These are phyloP conservation scores for Mirounga angustirostris DNA, from an alignment of 2,113 vertebrate genomes.

Conservation along the genomic window DNA sequence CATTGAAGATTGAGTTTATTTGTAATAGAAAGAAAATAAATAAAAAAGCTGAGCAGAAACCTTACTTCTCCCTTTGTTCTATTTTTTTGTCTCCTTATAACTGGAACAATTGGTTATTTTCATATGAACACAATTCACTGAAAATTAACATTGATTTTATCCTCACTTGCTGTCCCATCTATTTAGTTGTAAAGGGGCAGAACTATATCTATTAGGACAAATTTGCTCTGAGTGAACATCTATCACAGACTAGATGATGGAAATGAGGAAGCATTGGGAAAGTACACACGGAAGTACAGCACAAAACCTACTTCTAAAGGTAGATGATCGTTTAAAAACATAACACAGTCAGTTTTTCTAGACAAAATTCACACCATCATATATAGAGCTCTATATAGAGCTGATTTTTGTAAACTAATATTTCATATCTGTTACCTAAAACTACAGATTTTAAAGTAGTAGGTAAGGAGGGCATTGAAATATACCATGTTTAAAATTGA, in stretches of 20 bases:
- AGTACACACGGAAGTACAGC: background rate
- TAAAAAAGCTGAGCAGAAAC: background rate
- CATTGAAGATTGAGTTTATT: background rate
- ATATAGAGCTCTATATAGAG: background rate
- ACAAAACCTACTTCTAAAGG: background rate
- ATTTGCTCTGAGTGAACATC: background rate
- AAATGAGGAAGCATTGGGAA: background rate
- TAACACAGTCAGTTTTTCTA: background rate
- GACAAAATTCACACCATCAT: background rate
- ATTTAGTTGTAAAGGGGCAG: background rate
- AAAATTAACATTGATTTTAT: conserved; percentile 58
- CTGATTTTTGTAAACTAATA: background rate
- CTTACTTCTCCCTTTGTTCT: background rate
- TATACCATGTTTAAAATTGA: background rate
- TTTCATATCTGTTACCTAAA: background rate
- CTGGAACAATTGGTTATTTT: background rate
- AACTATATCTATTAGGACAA: background rate
- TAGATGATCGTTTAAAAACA: background rate
- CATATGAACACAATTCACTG: background rate
- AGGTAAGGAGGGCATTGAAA: background rate
- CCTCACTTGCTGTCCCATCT: background rate
- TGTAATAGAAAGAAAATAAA: conserved; percentile 22
- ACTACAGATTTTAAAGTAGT: background rate
- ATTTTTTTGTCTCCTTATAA: background rate
- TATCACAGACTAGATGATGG: background rate